Conservation (phyloP, 2,797 vertebrate genomes). For the Oreochromis mossambicus region DNA sequence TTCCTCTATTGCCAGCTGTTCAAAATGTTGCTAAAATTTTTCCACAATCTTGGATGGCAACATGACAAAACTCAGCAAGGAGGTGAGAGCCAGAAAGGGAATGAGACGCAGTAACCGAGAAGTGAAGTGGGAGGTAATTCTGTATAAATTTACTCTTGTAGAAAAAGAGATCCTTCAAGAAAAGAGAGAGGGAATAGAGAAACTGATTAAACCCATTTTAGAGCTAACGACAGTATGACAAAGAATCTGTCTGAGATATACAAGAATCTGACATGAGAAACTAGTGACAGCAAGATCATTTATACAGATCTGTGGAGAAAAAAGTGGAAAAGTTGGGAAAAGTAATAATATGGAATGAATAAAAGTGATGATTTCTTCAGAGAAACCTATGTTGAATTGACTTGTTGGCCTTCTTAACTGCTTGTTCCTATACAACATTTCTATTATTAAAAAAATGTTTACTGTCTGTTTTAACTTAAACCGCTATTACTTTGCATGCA, state of each 20-base stretch:
- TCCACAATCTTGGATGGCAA: not conserved
- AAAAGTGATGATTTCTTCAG: conserved; percentile 26
- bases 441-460: not conserved
- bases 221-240: not conserved
- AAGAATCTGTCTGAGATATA: conserved; percentile 8
- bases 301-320: not conserved
- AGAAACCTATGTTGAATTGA: not conserved
- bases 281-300: not conserved
- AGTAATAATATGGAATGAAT: conserved; percentile 14
- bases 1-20: conserved; percentile 20
- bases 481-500: not conserved
- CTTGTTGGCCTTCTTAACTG: not conserved
- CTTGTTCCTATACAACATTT: not conserved
- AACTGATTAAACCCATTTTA: conserved; percentile 33
- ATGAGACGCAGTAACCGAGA: not conserved
- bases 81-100: conserved; percentile 10
- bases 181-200: not conserved
- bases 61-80: conserved; percentile 1
- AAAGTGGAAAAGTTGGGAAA: not conserved
- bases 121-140: conserved; percentile 34
- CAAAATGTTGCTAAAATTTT: conserved; percentile 5
- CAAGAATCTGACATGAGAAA: not conserved
- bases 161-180: conserved; percentile 18
- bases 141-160: conserved; percentile 18
- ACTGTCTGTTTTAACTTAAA: not conserved